Conservation (phyloP, 2,113 vertebrate species). For the Dasyprocta punctata region DNA sequence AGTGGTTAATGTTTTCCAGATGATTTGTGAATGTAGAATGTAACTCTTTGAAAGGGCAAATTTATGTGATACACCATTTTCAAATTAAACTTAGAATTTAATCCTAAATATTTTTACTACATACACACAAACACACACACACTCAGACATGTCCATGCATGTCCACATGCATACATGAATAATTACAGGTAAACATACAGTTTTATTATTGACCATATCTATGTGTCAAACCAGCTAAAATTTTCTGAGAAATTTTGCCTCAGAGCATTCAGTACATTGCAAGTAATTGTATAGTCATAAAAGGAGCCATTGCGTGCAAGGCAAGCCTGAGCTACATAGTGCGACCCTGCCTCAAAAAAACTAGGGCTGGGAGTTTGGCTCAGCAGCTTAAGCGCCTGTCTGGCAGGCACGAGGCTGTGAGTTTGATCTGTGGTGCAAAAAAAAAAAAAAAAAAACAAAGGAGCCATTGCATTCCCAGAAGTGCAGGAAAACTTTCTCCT, state of each 20-base stretch:
- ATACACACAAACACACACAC: background rate
- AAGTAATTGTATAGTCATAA: background rate
- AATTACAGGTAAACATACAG: background rate
- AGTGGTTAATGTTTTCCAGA: conserved; percentile 18
- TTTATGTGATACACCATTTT: conserved; percentile 8
- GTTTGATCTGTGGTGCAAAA: too few species aligned
- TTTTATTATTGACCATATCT: background rate
- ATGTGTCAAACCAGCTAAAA: background rate
- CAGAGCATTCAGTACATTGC: background rate
- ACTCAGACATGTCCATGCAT: background rate
- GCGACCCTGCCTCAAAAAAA: too few species aligned
- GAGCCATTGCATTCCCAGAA: background rate
- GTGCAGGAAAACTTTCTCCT: background rate
- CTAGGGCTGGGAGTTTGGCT: too few species aligned
- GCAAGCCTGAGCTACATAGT: too few species aligned
- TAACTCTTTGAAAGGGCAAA: background rate
- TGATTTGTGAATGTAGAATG: conserved; percentile 21
- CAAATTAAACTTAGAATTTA: conserved; percentile 5
- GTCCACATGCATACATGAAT: background rate
- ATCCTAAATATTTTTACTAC: background rate
- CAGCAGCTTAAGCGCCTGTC: too few species aligned
- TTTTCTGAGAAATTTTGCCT: conserved; percentile 20
- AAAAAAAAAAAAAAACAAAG: too few species aligned
- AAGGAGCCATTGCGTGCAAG: background rate
- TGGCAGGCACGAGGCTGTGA: too few species aligned